A percentile compares a stretch with the other conserved stretches of the same genome.
Evolutionary conservation across 2,797 vertebrate species (phyloP).

Genomic region (Rhinogobio ventralis): DNA sequence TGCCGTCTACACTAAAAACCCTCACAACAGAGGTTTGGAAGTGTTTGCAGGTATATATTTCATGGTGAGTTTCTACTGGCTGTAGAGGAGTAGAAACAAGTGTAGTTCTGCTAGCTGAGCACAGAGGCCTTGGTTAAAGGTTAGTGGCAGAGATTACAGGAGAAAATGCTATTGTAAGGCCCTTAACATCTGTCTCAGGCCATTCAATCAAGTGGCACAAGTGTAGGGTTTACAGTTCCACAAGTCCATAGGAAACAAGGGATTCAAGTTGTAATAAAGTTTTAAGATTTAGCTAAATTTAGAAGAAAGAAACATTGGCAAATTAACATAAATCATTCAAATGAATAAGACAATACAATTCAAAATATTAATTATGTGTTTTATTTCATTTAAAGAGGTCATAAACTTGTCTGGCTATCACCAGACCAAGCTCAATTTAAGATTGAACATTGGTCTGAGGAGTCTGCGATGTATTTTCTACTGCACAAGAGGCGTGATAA

Average conservation of each 20-base stretch:
- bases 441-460: too few species aligned
- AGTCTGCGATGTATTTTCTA: too few species aligned
- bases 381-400: too few species aligned
- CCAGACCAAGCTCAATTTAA: too few species aligned
- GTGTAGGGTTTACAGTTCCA: not conserved
- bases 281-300: too few species aligned
- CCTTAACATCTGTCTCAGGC: not conserved
- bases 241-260: not conserved
- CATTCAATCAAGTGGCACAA: not conserved
- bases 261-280: not conserved
- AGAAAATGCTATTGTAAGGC: not conserved
- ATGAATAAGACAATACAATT: too few species aligned
- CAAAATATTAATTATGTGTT: too few species aligned
- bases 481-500: too few species aligned
- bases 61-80: not conserved
- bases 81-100: not conserved
- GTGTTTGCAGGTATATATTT: not conserved
- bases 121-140: not conserved
- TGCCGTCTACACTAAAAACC: slow-evolving; percentile 53
- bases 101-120: not conserved
- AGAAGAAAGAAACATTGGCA: not conserved
- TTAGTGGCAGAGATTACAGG: not conserved
- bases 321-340: not conserved
- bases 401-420: too few species aligned
- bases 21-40: slow-evolving; percentile 47